Percentiles rank a stretch among this genome's conserved stretches.
These are phyloP conservation scores for Drosophila kanapiae DNA, from an alignment of 1,140 invertebrate species.

Conservation along the genomic window DNA sequence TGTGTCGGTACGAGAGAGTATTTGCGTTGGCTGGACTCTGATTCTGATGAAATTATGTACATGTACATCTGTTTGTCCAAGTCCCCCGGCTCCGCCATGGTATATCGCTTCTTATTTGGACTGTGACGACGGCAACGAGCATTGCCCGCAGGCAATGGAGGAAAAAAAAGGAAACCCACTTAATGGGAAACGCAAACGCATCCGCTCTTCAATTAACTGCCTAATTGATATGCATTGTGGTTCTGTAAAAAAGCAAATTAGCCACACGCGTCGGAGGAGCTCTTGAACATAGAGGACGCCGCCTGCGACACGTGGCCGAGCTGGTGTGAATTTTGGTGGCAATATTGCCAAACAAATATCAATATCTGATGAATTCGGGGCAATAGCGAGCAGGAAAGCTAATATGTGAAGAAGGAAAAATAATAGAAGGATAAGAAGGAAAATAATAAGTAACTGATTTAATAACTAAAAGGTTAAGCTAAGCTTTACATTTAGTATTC, in stretches of 20 bases:
- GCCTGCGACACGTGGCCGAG: constrained; percentile 48
- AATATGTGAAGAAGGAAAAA: no score
- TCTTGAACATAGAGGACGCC: constrained; percentile 44
- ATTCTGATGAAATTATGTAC: constrained; percentile 69
- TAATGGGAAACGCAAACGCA: constrained; percentile 24
- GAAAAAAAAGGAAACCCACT: constrained; percentile 2
- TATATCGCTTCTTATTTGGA: constrained; percentile 44
- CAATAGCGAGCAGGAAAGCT: not conserved
- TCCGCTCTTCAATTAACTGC: constrained; percentile 61
- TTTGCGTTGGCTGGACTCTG: constrained; percentile 58
- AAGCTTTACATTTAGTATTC: not conserved
- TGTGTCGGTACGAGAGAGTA: constrained; percentile 18
- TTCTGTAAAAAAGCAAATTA: constrained; percentile 52
- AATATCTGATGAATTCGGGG: not conserved
- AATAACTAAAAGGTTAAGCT: not conserved
- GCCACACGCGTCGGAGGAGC: constrained; percentile 56
- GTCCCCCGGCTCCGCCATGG: constrained; percentile 14
- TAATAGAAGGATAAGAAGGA: not conserved
- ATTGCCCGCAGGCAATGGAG: constrained; percentile 26
- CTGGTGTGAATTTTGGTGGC: constrained; percentile 59
- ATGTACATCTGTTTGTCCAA: constrained; percentile 47
- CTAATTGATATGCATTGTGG: constrained; percentile 74
- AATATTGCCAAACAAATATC: constrained; percentile 9
- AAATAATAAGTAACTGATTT: not conserved
- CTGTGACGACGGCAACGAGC: constrained; percentile 23